Conservation (phyloP, 64 coral and sea anemone genomes). For the Astreopora myriophthalma region DNA sequence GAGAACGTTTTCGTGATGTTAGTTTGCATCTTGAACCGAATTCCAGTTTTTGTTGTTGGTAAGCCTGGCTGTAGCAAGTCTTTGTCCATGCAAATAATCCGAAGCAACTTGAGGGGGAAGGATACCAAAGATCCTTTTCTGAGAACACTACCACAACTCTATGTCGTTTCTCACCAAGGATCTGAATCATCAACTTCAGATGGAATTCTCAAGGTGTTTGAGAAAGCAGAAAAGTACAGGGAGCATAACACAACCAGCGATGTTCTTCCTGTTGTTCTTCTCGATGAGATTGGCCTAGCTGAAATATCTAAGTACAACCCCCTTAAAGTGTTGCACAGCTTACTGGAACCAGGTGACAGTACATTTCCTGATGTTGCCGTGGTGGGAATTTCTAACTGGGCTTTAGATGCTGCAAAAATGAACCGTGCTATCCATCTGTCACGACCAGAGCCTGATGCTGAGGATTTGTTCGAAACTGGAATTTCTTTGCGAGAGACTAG, state of each 20-base stretch:
- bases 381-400: slow-evolving; percentile 83
- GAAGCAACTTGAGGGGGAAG: slow-evolving; percentile 71
- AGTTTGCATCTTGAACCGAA: slow-evolving; percentile 72
- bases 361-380: slow-evolving; percentile 77
- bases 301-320: slow-evolving; percentile 78
- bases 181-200: slow-evolving; percentile 83
- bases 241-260: slow-evolving; percentile 15
- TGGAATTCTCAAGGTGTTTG: slow-evolving; percentile 77
- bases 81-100: slow-evolving; percentile 76
- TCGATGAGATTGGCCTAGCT: slow-evolving; percentile 80
- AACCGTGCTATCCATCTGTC: slow-evolving; percentile 80
- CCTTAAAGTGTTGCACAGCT: slow-evolving; percentile 73
- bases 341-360: slow-evolving; percentile 59
- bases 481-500: slow-evolving; percentile 34
- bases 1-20: slow-evolving; percentile 85
- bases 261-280: slow-evolving; percentile 71
- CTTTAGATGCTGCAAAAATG: slow-evolving; percentile 81
- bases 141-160: slow-evolving; percentile 70
- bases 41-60: slow-evolving; percentile 80
- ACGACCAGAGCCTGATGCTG: slow-evolving; percentile 62
- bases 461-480: slow-evolving; percentile 80
- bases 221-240: slow-evolving; percentile 81
- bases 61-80: slow-evolving; percentile 85
- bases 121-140: slow-evolving; percentile 70
- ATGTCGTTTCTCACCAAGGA: slow-evolving; percentile 73